Percentiles rank a stretch among this genome's conserved stretches.
Conservation (phyloP, 1,140 invertebrate genomes). For the Charaxes varanes region DNA sequence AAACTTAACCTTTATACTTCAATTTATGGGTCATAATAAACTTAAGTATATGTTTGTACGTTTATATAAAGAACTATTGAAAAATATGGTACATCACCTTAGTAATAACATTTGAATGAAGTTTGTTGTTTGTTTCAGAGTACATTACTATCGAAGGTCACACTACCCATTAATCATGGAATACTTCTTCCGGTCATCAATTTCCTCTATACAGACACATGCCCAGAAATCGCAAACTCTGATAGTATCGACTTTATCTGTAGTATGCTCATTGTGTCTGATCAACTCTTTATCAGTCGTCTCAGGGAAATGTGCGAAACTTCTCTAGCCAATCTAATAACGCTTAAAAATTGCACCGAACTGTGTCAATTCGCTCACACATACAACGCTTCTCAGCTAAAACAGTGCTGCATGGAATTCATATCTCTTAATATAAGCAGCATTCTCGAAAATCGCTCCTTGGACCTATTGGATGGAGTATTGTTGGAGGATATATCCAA, state of each 20-base stretch:
- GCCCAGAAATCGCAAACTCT: constrained; percentile 69
- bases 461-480: constrained; percentile 76
- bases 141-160: constrained; percentile 55
- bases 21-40: too few species aligned
- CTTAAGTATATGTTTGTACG: too few species aligned
- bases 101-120: neutral
- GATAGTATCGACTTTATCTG: constrained; percentile 77
- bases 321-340: constrained; percentile 75
- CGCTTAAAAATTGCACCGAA: constrained; percentile 81
- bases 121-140: constrained; percentile 52
- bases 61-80: too few species aligned
- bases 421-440: constrained; percentile 80
- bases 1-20: too few species aligned
- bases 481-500: constrained; percentile 77
- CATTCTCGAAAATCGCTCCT: constrained; percentile 78
- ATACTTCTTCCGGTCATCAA: constrained; percentile 77
- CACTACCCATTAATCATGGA: constrained; percentile 68
- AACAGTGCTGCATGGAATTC: constrained; percentile 81
- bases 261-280: constrained; percentile 80
- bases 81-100: neutral
- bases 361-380: constrained; percentile 80
- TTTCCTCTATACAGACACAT: constrained; percentile 80
- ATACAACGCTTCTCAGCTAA: constrained; percentile 80
- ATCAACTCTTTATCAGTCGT: constrained; percentile 79
- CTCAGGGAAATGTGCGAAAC: constrained; percentile 82